Evolutionary conservation across 2,797 vertebrate genomes (phyloP).

Genomic region (Cyclura pinguis): DNA sequence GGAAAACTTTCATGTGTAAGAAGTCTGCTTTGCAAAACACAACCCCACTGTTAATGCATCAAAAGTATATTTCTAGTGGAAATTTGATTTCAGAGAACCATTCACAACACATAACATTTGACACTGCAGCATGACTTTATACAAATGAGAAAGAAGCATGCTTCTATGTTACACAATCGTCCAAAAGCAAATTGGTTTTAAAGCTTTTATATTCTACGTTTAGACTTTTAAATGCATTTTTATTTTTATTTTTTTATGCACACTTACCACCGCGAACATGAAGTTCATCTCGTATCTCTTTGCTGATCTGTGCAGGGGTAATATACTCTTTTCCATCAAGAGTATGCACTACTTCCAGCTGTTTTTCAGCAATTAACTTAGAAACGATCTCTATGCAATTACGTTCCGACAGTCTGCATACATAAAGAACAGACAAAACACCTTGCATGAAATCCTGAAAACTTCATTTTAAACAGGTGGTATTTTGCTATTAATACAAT

Average conservation of each 20-base stretch:
- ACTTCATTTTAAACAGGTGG: neutral
- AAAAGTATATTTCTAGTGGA: neutral
- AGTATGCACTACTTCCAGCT: slow-evolving; percentile 94
- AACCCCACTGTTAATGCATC: neutral
- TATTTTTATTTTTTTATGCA: neutral
- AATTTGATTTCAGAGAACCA: neutral
- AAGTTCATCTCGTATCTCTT: slow-evolving; percentile 93
- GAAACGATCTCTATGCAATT: slow-evolving; percentile 96
- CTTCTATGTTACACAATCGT: neutral
- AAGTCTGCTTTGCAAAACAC: neutral
- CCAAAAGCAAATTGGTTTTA: neutral
- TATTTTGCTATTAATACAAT: neutral
- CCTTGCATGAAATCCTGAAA: neutral
- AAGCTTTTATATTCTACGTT: slow-evolving; percentile 4
- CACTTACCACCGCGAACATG: slow-evolving; percentile 89
- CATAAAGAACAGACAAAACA: slow-evolving; percentile 25
- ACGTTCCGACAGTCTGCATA: slow-evolving; percentile 90
- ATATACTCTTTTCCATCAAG: slow-evolving; percentile 97
- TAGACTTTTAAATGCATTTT: slow-evolving; percentile 11
- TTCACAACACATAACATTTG: neutral
- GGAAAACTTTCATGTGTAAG: neutral
- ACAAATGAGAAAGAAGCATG: neutral
- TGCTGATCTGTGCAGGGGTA: slow-evolving; percentile 92
- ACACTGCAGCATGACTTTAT: neutral
- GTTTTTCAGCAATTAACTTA: slow-evolving; percentile 91